These are phyloP conservation scores for Allygus modestus DNA, from an alignment of 2,888 invertebrate genomes.

Conservation along the genomic window DNA sequence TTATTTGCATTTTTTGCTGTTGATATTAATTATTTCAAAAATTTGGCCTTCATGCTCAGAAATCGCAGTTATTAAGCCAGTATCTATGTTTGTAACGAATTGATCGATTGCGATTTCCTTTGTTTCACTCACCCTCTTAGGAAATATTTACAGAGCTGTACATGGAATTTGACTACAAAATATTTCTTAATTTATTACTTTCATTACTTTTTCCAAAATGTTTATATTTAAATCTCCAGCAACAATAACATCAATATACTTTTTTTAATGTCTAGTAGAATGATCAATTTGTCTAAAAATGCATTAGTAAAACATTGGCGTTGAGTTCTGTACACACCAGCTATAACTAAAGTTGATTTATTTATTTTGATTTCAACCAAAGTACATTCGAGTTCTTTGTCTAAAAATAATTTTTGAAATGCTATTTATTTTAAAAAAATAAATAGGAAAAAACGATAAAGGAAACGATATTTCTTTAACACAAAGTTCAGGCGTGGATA, in stretches of 20 bases:
- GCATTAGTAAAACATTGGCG: no score
- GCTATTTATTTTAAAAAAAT: no score
- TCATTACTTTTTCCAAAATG: not conserved
- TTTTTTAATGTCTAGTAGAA: not conserved
- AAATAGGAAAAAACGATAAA: no score
- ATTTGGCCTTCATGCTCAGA: not conserved
- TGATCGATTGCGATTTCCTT: not conserved
- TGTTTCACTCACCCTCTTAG: slow-evolving; percentile 4
- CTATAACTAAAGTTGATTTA: no score
- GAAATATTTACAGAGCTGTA: not conserved
- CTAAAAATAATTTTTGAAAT: not conserved
- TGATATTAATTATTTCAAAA: not conserved
- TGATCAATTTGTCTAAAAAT: not conserved
- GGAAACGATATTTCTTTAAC: slow-evolving; percentile 5
- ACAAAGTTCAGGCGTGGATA: not conserved
- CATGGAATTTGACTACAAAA: not conserved
- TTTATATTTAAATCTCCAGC: not conserved
- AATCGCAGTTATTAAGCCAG: not conserved
- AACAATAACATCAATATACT: not conserved
- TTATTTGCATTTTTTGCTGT: not conserved
- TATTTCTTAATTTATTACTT: slow-evolving; percentile 11
- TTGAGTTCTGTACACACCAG: no score
- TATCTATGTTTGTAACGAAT: not conserved
- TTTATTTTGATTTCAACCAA: no score
- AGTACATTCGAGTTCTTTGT: not conserved